Conservation (phyloP, 2,888 invertebrate genomes). For the Callyntrura sp. region DNA sequence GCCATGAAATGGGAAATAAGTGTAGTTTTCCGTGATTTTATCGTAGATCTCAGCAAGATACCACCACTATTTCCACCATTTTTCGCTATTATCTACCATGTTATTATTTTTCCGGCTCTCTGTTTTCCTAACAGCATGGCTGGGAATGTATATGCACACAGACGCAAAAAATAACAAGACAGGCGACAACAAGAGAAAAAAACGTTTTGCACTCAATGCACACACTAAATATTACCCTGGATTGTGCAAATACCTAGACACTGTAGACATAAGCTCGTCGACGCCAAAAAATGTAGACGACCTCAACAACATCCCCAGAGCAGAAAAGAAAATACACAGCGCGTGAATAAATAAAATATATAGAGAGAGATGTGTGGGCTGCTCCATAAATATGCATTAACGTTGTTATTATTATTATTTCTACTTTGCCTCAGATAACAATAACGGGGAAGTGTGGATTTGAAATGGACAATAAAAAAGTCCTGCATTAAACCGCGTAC, state of each 20-base stretch:
- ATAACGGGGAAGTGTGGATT: not conserved
- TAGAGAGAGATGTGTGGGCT: not conserved
- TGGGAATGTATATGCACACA: conserved; percentile 13
- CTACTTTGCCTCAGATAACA: not conserved
- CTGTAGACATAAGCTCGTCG: not conserved
- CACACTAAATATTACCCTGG: not conserved
- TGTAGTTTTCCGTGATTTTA: conserved; percentile 42
- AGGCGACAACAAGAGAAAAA: conserved; percentile 33
- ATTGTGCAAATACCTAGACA: not conserved
- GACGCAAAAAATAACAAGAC: conserved; percentile 22
- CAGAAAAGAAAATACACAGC: not conserved
- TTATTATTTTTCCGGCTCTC: conserved; percentile 10
- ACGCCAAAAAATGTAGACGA: not conserved
- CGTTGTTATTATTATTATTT: too few relatives aligned
- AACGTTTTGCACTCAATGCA: not conserved
- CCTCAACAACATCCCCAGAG: conserved; percentile 8
- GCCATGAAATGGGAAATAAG: conserved; percentile 55
- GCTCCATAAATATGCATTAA: not conserved
- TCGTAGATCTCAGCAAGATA: conserved; percentile 57
- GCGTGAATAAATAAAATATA: not conserved
- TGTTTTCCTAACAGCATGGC: not conserved
- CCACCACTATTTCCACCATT: not conserved
- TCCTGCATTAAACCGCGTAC: not conserved
- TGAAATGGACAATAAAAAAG: not conserved
- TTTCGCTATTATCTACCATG: not conserved